Evolutionary conservation across 2,888 invertebrate genomes (phyloP), one percentile per base, ranked within the genome.

Genomic region (Helicoverpa assulta): DNA sequence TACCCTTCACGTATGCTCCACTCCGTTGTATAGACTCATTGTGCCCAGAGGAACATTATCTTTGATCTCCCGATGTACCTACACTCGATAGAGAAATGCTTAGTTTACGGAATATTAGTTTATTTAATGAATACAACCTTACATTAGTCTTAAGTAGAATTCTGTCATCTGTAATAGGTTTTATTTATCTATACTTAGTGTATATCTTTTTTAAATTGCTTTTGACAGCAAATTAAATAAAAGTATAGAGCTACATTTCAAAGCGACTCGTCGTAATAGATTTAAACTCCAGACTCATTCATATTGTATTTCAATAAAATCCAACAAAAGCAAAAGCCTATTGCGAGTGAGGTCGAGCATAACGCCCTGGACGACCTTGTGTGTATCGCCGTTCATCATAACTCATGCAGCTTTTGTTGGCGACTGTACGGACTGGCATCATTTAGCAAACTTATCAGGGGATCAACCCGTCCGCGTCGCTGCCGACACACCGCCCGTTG

Each of bases 1-100:
- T 59, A 56, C 63, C 62, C 58, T 58, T 64, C 21, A 18, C 54
- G 47, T 61, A 70, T 78, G 83, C 80, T 90, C 90, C 73, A 29
- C 58, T 66, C 78, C 70, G 85, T 79, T 91, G 88, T 91, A 91
- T 90, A 86, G 86, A 87, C 74, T 86, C 88, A 91, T 91, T 93
- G 90, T 91, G 87, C 88, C 83, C 80, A 73, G 82, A 84, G 87
- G 89, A 90, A 90, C 87, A 87, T 79, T 61, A 77, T 77, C 76
- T 43, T 47, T 63, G n/a, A 77, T 73, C 70, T 69, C n/a, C 37
- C 37, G 54, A 16, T 60, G 73, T 63, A 69, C n/a, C n/a, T n/a
- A n/a, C 40, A 47, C 10, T 59, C 56, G 21, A 59, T 19, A 43
- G 19, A 43, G 65, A 68, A 70, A 66, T 50, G 21, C 26, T 14